These are phyloP conservation scores for Lacerta viridis DNA, from an alignment of 2,797 vertebrate species.

Conservation along the genomic window DNA sequence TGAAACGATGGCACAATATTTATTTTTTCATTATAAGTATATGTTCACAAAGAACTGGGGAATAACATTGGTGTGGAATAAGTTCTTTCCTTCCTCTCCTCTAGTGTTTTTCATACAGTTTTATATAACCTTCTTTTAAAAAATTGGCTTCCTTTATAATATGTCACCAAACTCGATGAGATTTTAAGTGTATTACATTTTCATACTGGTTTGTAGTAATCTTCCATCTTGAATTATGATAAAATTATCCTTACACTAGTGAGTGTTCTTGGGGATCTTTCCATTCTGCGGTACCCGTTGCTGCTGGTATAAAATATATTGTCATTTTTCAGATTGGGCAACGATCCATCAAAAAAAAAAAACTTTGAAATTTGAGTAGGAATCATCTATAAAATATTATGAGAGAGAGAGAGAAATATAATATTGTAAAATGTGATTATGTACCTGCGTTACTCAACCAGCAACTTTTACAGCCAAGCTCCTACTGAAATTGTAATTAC, in stretches of 20 bases:
- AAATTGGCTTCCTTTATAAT: background rate
- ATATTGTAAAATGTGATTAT: no score
- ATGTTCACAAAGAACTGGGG: background rate
- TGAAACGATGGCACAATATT: background rate
- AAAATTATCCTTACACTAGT: background rate
- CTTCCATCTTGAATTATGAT: background rate
- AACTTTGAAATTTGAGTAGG: background rate
- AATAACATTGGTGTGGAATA: background rate
- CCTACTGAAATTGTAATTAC: constrained; percentile 17
- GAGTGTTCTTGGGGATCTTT: background rate
- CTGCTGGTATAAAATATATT: background rate
- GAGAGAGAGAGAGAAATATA: background rate
- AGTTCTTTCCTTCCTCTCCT: background rate
- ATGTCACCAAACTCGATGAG: background rate
- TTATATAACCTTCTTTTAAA: background rate
- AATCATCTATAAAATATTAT: background rate
- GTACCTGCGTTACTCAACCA: background rate
- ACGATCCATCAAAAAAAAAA: background rate
- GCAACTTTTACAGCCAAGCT: background rate
- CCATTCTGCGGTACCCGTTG: background rate
- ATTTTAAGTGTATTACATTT: background rate
- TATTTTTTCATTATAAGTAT: background rate
- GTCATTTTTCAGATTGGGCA: background rate
- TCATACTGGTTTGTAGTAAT: background rate
- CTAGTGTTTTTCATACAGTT: constrained; percentile 4